These are phyloP conservation scores for Trichacis sp. DNA, from an alignment of 2,888 invertebrate genomes.

Conservation along the genomic window DNA sequence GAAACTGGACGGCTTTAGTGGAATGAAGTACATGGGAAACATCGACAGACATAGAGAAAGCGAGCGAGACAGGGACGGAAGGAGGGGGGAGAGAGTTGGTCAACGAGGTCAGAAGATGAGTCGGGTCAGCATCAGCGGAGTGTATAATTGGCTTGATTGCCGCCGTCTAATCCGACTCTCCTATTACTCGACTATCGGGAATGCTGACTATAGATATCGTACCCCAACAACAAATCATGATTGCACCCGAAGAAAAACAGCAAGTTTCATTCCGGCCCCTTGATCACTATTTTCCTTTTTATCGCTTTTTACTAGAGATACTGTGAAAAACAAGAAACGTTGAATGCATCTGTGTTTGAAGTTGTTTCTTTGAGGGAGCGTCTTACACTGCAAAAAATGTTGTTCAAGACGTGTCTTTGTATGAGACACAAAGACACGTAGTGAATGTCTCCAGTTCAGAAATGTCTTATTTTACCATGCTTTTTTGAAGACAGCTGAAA, in stretches of 20 bases:
- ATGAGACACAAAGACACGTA: too few species aligned
- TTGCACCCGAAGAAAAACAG: conserved; percentile 14
- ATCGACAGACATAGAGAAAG: conserved; percentile 36
- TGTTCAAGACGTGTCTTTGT: too few species aligned
- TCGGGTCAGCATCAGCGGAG: conserved; percentile 66
- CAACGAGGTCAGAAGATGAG: conserved; percentile 55
- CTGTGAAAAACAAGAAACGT: too few species aligned
- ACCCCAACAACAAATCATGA: conserved; percentile 34
- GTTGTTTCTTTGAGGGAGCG: too few species aligned
- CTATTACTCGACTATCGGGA: conserved; percentile 49
- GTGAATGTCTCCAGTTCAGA: too few species aligned
- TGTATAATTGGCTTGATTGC: conserved; percentile 69
- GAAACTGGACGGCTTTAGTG: conserved; percentile 51
- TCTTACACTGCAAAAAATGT: too few species aligned
- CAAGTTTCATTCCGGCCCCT: too few species aligned
- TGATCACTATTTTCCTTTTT: too few species aligned
- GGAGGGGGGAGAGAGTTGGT: conserved; percentile 37
- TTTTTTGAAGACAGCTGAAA: too few species aligned
- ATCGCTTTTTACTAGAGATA: too few species aligned
- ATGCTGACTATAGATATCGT: conserved; percentile 29
- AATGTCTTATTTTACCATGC: too few species aligned
- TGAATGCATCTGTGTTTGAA: too few species aligned
- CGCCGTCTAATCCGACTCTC: conserved; percentile 66
- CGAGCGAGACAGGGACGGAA: conserved; percentile 30
- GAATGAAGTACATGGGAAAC: conserved; percentile 46